Conservation (phyloP, 2,888 invertebrate genomes). For the Tolmerus cingulatus region DNA sequence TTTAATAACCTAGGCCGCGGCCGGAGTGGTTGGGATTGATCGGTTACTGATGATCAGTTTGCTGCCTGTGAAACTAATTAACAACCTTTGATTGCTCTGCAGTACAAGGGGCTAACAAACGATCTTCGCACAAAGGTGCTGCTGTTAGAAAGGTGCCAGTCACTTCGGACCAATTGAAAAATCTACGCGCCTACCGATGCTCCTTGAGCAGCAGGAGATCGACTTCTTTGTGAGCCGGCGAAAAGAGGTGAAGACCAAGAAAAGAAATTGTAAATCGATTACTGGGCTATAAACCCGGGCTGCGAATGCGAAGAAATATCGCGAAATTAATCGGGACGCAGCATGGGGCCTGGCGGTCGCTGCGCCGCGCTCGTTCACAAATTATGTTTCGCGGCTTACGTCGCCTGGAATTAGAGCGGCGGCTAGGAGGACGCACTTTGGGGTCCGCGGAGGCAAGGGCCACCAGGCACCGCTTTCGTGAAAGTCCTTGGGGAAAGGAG, state of each 20-base stretch:
- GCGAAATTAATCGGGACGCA: constrained; percentile 18
- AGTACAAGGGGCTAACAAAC: constrained; percentile 37
- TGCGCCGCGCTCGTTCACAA: not conserved
- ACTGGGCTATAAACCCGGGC: not conserved
- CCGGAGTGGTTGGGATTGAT: constrained; percentile 21
- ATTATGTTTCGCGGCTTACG: not conserved
- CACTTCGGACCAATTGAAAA: constrained; percentile 37
- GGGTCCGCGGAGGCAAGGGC: not conserved
- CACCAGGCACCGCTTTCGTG: not conserved
- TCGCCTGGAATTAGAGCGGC: not conserved
- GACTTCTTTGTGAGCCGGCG: constrained; percentile 29
- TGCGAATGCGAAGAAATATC: not conserved
- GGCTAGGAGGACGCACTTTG: not conserved
- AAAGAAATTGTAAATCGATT: constrained; percentile 38
- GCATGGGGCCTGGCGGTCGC: not conserved
- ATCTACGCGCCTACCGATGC: constrained; percentile 27
- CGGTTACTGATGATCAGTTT: constrained; percentile 35
- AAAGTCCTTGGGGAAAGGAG: not conserved
- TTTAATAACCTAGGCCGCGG: constrained; percentile 34
- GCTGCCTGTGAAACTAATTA: constrained; percentile 45
- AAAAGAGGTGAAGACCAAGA: constrained; percentile 34
- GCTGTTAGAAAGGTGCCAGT: constrained; percentile 36
- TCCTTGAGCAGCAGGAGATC: constrained; percentile 33
- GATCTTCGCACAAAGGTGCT: constrained; percentile 22
- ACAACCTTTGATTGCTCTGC: constrained; percentile 41